Base-by-base conservation (phyloP, 2,113 vertebrate genomes). In the Coreoperca whiteheadi region DNA sequence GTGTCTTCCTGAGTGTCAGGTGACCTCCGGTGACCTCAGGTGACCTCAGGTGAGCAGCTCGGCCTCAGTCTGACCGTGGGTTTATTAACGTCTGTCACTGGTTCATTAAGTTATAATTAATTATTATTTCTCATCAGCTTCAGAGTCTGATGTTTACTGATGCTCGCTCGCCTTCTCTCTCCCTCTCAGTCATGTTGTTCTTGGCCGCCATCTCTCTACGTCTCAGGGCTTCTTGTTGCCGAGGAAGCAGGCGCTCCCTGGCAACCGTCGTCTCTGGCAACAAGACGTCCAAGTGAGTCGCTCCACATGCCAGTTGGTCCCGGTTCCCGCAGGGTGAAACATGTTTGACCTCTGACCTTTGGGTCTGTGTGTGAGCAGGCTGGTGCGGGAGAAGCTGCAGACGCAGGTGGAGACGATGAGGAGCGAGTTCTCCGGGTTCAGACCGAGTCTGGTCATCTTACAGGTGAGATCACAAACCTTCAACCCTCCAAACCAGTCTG, bases 361-460 rank as follows among this genome's bases (percentile, higher is more conserved):
- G 74, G 10, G 16, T 56, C 20, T 80, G 66, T 87, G 46, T 86
- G 53, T 79, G 32, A 61, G 68, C 91, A 99, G 98, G 82, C 91
- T 96, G 95, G 96, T 99, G 91, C 96, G 94, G 84, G 94, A 97
- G 28, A 95, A 89, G 71, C 93, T 99, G 84, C 97, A 96, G 91
- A 84, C 85, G 30, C 95, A 97, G 81, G 96, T 99, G 77, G 51
- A 77, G 74, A 89, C 96, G 88, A 96, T 99, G 96, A 95, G 87
- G 86, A 88, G 64, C 23, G 95, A 89, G 73, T 93, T 91, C 57
- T 96, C 96, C 0, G 96, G 96, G 28, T 99, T 99, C 92, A 95
- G 89, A 76, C 98, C 97, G 7, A 95, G 97, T 68, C 95, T 99
- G 23, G 96, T 98, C 37, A 96, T 99, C 84, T 83, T 99, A 43